phyloP scores from a whole-genome alignment of 2,797 vertebrate genomes.

The Sparidentex hasta region DNA sequence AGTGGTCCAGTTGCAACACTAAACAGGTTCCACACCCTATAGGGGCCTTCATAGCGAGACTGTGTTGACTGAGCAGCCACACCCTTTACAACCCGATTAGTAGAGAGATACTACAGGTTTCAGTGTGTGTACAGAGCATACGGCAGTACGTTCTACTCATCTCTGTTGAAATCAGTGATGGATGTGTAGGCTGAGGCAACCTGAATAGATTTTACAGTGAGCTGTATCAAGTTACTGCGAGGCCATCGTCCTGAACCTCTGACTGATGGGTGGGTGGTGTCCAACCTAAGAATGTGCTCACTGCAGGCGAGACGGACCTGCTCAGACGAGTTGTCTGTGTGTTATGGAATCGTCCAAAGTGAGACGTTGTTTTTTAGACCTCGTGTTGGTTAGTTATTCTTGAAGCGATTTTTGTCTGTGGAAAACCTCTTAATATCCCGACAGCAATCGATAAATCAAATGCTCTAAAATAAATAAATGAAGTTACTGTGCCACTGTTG shows the following conservation, averaged over 20 bases:
- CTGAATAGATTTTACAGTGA: background rate
- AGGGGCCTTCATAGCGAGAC: conserved; percentile 14
- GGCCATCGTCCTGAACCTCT: conserved; percentile 12
- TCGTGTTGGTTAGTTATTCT: no score
- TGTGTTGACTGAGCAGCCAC: conserved; percentile 33
- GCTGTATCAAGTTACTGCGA: conserved; percentile 20
- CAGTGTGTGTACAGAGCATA: background rate
- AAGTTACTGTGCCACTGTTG: no score
- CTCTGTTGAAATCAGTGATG: conserved; percentile 10
- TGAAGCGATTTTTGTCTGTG: no score
- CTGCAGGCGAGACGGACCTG: conserved; percentile 50
- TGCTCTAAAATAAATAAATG: no score
- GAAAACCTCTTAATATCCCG: no score
- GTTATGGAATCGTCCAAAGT: background rate
- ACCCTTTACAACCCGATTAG: conserved; percentile 18
- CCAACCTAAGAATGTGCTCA: conserved; percentile 58
- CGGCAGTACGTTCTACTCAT: background rate
- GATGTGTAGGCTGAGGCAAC: background rate
- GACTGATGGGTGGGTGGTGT: conserved; percentile 44
- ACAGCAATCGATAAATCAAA: no score
- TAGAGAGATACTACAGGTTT: background rate
- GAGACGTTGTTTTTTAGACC: no score
- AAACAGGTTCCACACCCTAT: conserved; percentile 26
- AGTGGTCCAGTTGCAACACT: conserved; percentile 19
- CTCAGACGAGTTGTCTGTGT: conserved; percentile 49